Percentiles rank a stretch among this genome's conserved stretches.
phyloP scores from a whole-genome alignment of 2,797 vertebrate species.

The Gallinago stenura region DNA sequence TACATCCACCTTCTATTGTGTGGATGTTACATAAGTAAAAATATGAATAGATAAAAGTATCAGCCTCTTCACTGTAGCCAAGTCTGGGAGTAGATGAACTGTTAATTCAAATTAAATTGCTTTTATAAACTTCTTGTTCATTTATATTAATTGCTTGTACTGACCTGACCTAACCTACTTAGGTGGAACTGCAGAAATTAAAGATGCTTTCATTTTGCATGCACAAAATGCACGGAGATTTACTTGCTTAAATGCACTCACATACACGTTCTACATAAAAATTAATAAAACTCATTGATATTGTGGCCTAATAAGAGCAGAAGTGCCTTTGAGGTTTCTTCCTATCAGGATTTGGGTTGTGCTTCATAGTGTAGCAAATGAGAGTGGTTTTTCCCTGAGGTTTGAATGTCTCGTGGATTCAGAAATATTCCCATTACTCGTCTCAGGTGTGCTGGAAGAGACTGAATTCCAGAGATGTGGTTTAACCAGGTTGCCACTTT shows the following conservation, averaged over 20 bases:
- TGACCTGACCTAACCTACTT: slow-evolving; percentile 49
- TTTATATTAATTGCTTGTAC: slow-evolving; percentile 63
- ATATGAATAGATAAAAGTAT: not conserved
- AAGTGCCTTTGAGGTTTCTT: not conserved
- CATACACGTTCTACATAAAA: not conserved
- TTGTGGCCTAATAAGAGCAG: not conserved
- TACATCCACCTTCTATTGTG: not conserved
- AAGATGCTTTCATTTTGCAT: slow-evolving; percentile 13
- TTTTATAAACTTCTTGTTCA: slow-evolving; percentile 64
- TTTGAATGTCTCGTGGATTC: not conserved
- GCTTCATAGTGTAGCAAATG: not conserved
- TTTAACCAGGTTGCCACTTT: not conserved
- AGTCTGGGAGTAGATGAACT: slow-evolving; percentile 2
- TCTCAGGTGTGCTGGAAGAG: not conserved
- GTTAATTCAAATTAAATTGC: slow-evolving; percentile 61
- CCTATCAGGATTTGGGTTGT: not conserved
- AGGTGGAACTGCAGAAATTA: slow-evolving; percentile 43
- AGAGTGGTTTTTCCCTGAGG: not conserved
- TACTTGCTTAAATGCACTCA: not conserved
- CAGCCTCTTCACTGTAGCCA: not conserved
- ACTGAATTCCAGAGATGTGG: not conserved
- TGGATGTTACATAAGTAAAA: not conserved
- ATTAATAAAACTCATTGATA: not conserved
- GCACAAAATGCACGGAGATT: not conserved
- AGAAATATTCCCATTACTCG: not conserved